phyloP scores from a whole-genome alignment of 2,888 invertebrate species.

The Sycophila texana region DNA sequence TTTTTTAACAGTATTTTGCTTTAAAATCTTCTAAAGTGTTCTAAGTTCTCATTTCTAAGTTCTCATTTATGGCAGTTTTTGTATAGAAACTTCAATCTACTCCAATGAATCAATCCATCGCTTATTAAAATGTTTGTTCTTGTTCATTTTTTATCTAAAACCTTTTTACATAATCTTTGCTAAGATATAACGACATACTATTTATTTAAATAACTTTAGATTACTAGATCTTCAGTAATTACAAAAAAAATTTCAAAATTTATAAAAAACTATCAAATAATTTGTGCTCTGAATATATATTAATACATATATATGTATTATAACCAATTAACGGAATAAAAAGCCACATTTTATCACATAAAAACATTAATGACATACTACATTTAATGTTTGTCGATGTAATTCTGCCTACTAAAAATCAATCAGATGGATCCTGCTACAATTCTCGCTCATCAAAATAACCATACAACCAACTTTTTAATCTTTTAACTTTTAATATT shows the following conservation, averaged over 20 bases:
- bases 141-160: conserved; percentile 16
- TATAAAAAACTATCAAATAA: conserved; percentile 1
- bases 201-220: conserved; percentile 46
- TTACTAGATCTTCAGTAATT: conserved; percentile 16
- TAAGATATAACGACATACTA: conserved; percentile 32
- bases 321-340: conserved; percentile 22
- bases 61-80: conserved; percentile 25
- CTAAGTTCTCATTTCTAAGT: conserved; percentile 23
- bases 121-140: conserved; percentile 21
- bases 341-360: conserved; percentile 36
- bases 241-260: not conserved
- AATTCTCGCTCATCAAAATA: not conserved
- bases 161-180: conserved; percentile 27
- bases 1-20: conserved; percentile 19
- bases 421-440: not conserved
- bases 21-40: conserved; percentile 24
- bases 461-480: not conserved
- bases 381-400: conserved; percentile 15
- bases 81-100: conserved; percentile 4
- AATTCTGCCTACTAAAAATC: conserved; percentile 20
- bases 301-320: conserved; percentile 14
- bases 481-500: conserved; percentile 24
- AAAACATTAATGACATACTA: conserved; percentile 22
- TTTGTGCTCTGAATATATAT: conserved; percentile 26
- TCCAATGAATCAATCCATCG: conserved; percentile 21